These are phyloP conservation scores for Rhipidura dahli DNA, from an alignment of 2,113 vertebrate genomes.

Conservation along the genomic window DNA sequence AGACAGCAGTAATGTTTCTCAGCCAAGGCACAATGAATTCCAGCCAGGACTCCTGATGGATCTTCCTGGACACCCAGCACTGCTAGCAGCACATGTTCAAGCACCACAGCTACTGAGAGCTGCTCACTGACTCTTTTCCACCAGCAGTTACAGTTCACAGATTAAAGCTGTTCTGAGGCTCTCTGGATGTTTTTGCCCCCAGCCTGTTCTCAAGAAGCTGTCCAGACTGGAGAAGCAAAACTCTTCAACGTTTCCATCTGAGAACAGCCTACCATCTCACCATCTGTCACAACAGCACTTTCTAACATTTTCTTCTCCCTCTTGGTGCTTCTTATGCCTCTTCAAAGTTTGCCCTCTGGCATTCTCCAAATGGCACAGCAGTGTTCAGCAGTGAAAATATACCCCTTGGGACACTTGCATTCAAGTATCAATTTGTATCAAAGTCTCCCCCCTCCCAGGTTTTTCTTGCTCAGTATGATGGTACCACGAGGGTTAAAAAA, in stretches of 20 bases:
- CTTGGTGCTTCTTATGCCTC: neutral
- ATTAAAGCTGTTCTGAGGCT: neutral
- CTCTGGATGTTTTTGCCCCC: neutral
- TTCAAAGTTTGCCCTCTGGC: conserved; percentile 1
- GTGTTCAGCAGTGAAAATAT: neutral
- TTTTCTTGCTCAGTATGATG: neutral
- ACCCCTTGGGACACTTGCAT: neutral
- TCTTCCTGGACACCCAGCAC: neutral
- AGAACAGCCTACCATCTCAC: conserved; percentile 3
- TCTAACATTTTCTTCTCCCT: conserved; percentile 9
- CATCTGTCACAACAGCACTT: conserved; percentile 7
- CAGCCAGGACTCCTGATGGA: neutral
- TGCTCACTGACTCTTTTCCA: neutral
- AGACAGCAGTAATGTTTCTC: neutral
- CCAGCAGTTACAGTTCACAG: neutral
- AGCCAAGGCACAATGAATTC: neutral
- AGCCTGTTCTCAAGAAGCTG: neutral
- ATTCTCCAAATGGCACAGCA: neutral
- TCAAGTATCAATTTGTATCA: neutral
- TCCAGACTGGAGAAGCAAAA: neutral
- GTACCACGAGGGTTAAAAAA: neutral
- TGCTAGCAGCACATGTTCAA: neutral
- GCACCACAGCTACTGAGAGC: neutral
- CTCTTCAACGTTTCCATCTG: neutral
- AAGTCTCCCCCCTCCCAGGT: neutral